Conservation (phyloP, 2,888 invertebrate species). For the Galerucella pusilla region DNA sequence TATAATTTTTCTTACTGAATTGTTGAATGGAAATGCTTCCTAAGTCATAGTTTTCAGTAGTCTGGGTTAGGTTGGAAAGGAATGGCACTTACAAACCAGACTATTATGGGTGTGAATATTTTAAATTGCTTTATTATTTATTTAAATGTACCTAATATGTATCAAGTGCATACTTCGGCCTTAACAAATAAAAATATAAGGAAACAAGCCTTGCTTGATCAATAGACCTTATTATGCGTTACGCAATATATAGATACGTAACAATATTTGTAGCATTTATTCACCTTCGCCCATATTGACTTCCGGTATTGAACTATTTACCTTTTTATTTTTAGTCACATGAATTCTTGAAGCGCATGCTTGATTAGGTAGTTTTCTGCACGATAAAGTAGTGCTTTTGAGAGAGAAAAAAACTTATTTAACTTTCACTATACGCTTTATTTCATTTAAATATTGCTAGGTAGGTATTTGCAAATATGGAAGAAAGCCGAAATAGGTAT, state of each 20-base stretch:
- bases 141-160: slow-evolving; percentile 7
- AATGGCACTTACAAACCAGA: too few relatives aligned
- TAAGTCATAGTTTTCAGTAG: too few relatives aligned
- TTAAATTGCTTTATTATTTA: background rate
- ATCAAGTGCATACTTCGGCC: slow-evolving; percentile 23
- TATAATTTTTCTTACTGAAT: too few relatives aligned
- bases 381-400: background rate
- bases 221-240: slow-evolving; percentile 26
- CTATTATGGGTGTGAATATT: background rate
- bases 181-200: slow-evolving; percentile 30
- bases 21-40: too few relatives aligned
- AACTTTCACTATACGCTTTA: slow-evolving; percentile 2
- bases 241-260: slow-evolving; percentile 24
- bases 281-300: slow-evolving; percentile 26
- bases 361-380: background rate
- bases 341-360: background rate
- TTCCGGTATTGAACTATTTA: slow-evolving; percentile 14
- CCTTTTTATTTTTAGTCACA: background rate
- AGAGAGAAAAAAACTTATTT: background rate
- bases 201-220: slow-evolving; percentile 28
- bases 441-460: background rate
- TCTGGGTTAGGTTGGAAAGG: too few relatives aligned
- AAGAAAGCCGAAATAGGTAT: background rate
- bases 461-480: background rate
- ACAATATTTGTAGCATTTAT: slow-evolving; percentile 25